Percentiles rank a stretch among this genome's conserved stretches.
Evolutionary conservation across 2,113 vertebrate genomes (phyloP).

Genomic region (Pollachius pollachius): DNA sequence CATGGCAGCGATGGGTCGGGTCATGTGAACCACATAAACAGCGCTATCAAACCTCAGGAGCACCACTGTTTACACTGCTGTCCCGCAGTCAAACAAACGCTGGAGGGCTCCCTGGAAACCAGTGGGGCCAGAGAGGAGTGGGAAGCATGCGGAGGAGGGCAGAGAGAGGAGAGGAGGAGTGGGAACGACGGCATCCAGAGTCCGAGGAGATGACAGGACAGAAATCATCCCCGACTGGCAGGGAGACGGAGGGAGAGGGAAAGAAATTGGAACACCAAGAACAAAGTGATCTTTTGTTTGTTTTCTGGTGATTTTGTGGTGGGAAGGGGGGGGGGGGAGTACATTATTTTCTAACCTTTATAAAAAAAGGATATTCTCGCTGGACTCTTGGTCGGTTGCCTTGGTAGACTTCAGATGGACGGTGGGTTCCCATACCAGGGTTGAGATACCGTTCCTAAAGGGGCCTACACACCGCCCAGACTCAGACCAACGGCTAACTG

Average conservation of each 20-base stretch:
- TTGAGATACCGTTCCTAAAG: no score
- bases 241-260: constrained; percentile 15
- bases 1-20: constrained; percentile 16
- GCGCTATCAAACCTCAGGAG: constrained; percentile 39
- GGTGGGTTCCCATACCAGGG: no score
- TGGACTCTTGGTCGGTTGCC: no score
- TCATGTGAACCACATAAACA: constrained; percentile 27
- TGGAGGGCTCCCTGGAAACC: constrained; percentile 41
- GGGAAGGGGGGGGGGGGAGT: constrained; percentile 9
- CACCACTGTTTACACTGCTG: constrained; percentile 49
- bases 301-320: constrained; percentile 6
- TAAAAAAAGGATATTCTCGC: no score
- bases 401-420: no score
- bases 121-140: constrained; percentile 24
- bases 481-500: no score
- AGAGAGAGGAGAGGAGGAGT: neutral
- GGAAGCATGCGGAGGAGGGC: constrained; percentile 22
- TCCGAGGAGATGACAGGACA: neutral
- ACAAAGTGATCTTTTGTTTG: constrained; percentile 17
- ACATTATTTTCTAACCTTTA: neutral
- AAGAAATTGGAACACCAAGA: constrained; percentile 15
- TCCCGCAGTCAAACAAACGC: constrained; percentile 41
- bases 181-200: neutral
- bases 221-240: constrained; percentile 1
- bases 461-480: no score